Evolutionary conservation across 23 tunicate species (phyloP).

Genomic region (Pegea sp.): DNA sequence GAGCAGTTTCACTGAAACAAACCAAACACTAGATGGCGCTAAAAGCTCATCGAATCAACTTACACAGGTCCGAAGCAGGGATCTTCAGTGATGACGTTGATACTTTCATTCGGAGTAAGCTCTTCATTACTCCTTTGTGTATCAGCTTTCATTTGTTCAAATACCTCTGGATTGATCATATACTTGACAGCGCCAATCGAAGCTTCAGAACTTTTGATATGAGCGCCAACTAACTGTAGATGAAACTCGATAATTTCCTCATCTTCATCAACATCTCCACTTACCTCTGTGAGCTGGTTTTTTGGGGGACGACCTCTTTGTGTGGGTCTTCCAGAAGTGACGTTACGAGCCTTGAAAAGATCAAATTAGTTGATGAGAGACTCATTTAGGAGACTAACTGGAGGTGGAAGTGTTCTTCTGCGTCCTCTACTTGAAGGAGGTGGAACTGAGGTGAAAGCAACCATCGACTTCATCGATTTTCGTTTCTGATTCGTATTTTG

Average conservation of each 20-base stretch:
- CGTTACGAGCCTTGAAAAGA: no score
- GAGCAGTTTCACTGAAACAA: no score
- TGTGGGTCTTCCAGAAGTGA: not conserved
- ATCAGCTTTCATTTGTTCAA: slow-evolving; percentile 18
- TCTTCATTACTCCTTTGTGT: slow-evolving; percentile 47
- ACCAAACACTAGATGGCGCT: not conserved
- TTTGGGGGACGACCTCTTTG: not conserved
- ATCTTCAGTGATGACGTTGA: slow-evolving; percentile 43
- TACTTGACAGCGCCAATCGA: slow-evolving; percentile 36
- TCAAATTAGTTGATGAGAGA: no score
- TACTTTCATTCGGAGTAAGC: slow-evolving; percentile 60
- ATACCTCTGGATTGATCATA: slow-evolving; percentile 66
- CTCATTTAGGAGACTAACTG: no score
- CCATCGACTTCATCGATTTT: no score
- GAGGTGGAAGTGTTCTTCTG: no score
- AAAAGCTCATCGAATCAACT: not conserved
- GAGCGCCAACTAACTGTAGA: no score
- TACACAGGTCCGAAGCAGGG: slow-evolving; percentile 69
- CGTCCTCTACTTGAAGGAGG: no score
- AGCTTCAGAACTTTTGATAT: not conserved
- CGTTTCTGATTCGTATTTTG: no score
- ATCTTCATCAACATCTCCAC: no score
- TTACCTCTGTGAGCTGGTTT: not conserved
- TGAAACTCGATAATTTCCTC: not conserved
- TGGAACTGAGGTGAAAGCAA: no score